These are phyloP conservation scores for Anadara kagoshimensis DNA, from an alignment of 1,140 invertebrate genomes.

Conservation along the genomic window DNA sequence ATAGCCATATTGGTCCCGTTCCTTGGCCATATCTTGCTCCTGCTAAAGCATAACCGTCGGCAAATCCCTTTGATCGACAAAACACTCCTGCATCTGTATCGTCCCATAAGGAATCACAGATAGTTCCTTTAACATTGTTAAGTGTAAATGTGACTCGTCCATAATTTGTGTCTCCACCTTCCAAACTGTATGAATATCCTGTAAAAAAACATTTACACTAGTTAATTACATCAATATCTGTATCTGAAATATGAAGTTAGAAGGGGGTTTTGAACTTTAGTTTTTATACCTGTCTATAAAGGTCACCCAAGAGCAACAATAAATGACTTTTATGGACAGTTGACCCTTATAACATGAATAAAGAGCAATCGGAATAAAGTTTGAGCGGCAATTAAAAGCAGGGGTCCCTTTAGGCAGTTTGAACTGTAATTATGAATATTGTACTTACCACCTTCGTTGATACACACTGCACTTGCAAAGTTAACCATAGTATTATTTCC, in stretches of 20 bases:
- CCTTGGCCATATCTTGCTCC: conserved; percentile 51
- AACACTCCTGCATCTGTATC: conserved; percentile 53
- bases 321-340: too few relatives aligned
- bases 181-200: conserved; percentile 53
- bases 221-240: not conserved
- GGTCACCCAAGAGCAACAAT: too few relatives aligned
- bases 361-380: too few relatives aligned
- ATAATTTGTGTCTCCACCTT: conserved; percentile 71
- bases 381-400: too few relatives aligned
- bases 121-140: conserved; percentile 62
- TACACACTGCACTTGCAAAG: conserved; percentile 52
- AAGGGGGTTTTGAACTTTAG: too few relatives aligned
- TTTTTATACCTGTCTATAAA: too few relatives aligned
- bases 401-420: too few relatives aligned
- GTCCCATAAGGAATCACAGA: conserved; percentile 59
- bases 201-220: not conserved
- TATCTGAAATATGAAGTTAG: not conserved
- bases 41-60: conserved; percentile 50
- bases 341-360: too few relatives aligned
- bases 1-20: conserved; percentile 57
- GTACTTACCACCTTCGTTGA: conserved; percentile 44
- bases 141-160: conserved; percentile 83
- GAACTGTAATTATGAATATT: not conserved
- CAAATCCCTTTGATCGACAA: conserved; percentile 51
- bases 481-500: conserved; percentile 47